phyloP scores from a whole-genome alignment of 2,797 vertebrate genomes.

The Syncerus caffer region DNA sequence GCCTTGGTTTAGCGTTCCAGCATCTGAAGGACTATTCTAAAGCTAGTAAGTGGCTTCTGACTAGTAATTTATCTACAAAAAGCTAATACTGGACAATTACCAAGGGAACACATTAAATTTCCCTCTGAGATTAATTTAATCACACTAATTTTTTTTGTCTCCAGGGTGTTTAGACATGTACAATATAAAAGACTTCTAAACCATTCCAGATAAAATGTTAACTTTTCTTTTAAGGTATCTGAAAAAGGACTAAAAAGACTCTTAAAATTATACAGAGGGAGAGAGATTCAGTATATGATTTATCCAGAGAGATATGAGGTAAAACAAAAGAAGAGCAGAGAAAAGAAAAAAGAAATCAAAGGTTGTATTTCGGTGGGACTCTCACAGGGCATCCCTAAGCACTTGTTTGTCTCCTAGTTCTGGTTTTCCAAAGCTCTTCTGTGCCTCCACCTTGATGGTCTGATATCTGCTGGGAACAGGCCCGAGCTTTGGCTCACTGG shows the following conservation, averaged over 20 bases:
- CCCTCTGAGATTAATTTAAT: conserved; percentile 62
- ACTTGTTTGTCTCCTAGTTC: neutral
- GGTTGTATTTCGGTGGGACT: neutral
- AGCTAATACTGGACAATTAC: conserved; percentile 49
- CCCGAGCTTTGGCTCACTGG: neutral
- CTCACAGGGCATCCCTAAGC: neutral
- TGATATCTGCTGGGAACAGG: neutral
- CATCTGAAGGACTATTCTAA: neutral
- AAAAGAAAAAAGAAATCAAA: neutral
- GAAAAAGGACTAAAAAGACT: neutral
- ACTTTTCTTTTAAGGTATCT: conserved; percentile 1
- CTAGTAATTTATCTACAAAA: conserved; percentile 49
- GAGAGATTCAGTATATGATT: neutral
- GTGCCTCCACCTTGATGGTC: neutral
- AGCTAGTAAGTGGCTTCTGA: conserved; percentile 38
- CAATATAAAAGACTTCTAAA: conserved; percentile 20
- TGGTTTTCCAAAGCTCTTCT: neutral
- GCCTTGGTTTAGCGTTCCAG: neutral
- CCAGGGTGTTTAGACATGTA: conserved; percentile 9
- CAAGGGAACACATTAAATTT: conserved; percentile 30
- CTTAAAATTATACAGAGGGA: neutral
- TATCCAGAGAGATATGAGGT: neutral
- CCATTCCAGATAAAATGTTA: conserved; percentile 34
- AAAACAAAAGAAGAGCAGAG: neutral
- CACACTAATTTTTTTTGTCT: neutral